Evolutionary conservation across 23 tunicate genomes (phyloP).

Genomic region (Pegea sp.): DNA sequence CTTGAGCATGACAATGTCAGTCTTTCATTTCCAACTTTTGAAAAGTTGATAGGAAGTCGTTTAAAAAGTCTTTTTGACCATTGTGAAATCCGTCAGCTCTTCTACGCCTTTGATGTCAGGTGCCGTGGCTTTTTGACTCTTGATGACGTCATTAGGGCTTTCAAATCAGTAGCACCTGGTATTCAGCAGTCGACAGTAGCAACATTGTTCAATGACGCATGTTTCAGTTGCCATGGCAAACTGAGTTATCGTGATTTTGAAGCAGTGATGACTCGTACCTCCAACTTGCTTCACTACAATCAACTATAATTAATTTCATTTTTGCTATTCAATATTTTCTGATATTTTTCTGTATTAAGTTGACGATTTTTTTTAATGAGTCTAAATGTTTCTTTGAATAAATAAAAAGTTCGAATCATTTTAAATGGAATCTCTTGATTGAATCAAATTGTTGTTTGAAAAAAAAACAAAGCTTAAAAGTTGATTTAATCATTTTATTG

Average conservation of each 20-base stretch:
- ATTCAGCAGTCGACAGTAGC: slow-evolving; percentile 15
- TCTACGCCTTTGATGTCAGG: slow-evolving; percentile 30
- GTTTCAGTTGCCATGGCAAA: slow-evolving; percentile 19
- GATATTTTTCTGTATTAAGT: no score
- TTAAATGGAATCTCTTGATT: no score
- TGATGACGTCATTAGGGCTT: slow-evolving; percentile 46
- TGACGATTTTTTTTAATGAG: no score
- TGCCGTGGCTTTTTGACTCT: slow-evolving; percentile 56
- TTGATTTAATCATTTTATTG: no score
- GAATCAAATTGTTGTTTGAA: no score
- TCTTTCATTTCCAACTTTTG: slow-evolving; percentile 24
- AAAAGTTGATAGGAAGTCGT: slow-evolving; percentile 17
- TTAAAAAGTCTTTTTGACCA: slow-evolving; percentile 3
- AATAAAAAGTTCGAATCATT: no score
- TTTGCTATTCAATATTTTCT: no score
- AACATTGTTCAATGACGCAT: slow-evolving; percentile 30
- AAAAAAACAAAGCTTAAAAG: no score
- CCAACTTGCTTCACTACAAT: no score
- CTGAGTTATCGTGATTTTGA: slow-evolving; percentile 66
- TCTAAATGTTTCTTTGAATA: no score
- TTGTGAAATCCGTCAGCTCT: slow-evolving; percentile 37
- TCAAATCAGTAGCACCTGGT: slow-evolving; percentile 31
- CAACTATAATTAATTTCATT: no score
- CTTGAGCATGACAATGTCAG: background rate
- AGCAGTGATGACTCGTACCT: slow-evolving; percentile 17